These are phyloP conservation scores for Phataginus tetradactyla DNA, from an alignment of 2,797 vertebrate genomes.

Conservation along the genomic window DNA sequence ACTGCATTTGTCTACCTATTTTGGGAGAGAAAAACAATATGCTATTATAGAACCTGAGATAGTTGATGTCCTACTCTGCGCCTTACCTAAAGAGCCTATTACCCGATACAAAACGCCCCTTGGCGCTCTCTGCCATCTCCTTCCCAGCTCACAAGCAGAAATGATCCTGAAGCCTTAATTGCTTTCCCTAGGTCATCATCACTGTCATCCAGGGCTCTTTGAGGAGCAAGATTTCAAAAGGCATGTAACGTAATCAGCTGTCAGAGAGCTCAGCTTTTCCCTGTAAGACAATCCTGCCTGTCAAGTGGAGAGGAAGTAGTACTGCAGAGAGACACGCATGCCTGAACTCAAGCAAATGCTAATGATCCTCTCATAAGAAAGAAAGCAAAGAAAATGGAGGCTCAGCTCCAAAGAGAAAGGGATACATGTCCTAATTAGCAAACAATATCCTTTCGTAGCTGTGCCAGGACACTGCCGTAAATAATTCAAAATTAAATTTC, in stretches of 20 bases:
- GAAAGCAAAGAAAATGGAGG: background rate
- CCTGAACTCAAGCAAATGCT: conserved; percentile 28
- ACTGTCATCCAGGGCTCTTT: background rate
- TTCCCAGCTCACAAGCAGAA: conserved; percentile 50
- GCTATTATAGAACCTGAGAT: conserved; percentile 12
- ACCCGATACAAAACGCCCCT: conserved; percentile 5
- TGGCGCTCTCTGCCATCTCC: background rate
- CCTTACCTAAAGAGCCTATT: conserved; percentile 40
- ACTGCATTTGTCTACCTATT: conserved; percentile 29
- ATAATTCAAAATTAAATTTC: background rate
- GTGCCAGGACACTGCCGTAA: background rate
- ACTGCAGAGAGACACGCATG: background rate
- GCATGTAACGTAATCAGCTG: background rate
- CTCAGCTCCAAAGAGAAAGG: background rate
- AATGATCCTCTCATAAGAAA: background rate
- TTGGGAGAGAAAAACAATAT: conserved; percentile 45
- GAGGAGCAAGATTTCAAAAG: conserved; percentile 39
- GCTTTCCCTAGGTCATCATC: conserved; percentile 59
- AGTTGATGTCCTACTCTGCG: background rate
- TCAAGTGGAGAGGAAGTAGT: conserved; percentile 39
- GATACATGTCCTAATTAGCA: background rate
- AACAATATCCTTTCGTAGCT: conserved; percentile 32
- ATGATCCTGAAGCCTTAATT: conserved; percentile 62
- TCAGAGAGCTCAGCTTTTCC: conserved; percentile 37
- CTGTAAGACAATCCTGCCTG: conserved; percentile 51